Base-by-base conservation (phyloP, 2,888 invertebrate species). In the Dioctria rufipes region DNA sequence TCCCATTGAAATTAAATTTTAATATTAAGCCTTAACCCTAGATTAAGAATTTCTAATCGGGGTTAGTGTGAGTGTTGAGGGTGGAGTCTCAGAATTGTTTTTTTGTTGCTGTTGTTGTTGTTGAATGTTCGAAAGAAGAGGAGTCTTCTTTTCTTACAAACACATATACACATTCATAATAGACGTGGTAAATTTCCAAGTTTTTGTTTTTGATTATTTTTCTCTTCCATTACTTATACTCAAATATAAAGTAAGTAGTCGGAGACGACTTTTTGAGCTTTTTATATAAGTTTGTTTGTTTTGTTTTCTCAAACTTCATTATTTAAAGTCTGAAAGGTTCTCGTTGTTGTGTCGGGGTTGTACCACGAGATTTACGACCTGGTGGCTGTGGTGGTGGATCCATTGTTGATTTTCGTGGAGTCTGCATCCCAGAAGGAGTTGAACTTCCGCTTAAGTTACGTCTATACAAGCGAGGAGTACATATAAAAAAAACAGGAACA, bases 321-420 rank as follows among this genome's bases (percentile, higher is more conserved):
- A 60, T 90, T 90, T 93, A 94, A 84, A 94, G 92, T 90, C 94
- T 92, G 91, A 94, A 94, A 85, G 94, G 94, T 90, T 93, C 94
- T 86, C 93, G 92, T 88, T 89, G 88, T 82, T 88, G 87, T 49
- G 88, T 87, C 69, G 89, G 89, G 80, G 89, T 89, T 71, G 88
- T 87, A 42, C 89, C 89, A 43, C 89, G 88, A 66, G 88, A 86
- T 84, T 88, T 88, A 80, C 88, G 81, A 43, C 80, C 86, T 71
- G 88, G 85, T 43, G 88, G 87, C 51, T 80, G 43, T 77, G 84
- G 42, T 81, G 84, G 80, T 6, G 89, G 88, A 81, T 89, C 89
- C 42, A 87, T 87, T 73, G 89, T 89, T 82, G 86, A 85, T 84
- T 88, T 89, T 58, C 89, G 85, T 73, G 89, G 89, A 67, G 89